Evolutionary conservation across 2,888 invertebrate genomes (phyloP).

Genomic region (Sympetrum striolatum): DNA sequence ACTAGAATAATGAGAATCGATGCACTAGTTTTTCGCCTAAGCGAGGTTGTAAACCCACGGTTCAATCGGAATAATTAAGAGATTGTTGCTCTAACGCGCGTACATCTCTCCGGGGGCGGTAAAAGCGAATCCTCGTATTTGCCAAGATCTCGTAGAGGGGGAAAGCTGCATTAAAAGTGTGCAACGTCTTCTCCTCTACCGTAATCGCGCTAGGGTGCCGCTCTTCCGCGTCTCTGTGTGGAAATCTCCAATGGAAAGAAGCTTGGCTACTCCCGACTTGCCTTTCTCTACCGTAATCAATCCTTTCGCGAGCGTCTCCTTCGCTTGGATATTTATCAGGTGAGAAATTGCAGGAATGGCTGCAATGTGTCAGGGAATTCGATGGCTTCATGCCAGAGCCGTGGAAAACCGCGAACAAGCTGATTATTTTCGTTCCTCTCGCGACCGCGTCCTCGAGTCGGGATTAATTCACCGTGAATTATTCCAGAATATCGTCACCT

Average conservation of each 20-base stretch:
- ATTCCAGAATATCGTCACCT: neutral
- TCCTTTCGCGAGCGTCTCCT: neutral
- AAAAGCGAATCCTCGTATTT: neutral
- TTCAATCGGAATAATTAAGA: too few relatives aligned
- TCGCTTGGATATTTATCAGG: neutral
- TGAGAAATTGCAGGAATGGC: neutral
- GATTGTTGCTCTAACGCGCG: too few relatives aligned
- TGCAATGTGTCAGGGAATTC: neutral
- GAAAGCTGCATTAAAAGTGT: neutral
- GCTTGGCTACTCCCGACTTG: neutral
- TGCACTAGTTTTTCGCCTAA: too few relatives aligned
- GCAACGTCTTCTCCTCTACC: neutral
- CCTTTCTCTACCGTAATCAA: neutral
- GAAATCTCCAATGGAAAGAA: neutral
- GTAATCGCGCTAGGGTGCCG: neutral
- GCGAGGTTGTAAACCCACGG: too few relatives aligned
- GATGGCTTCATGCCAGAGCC: neutral
- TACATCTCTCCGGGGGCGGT: neutral
- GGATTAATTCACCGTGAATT: neutral
- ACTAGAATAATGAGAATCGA: too few relatives aligned
- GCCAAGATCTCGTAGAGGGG: neutral
- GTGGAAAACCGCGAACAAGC: neutral
- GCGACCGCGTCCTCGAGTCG: neutral
- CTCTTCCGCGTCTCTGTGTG: neutral
- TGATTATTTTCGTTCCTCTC: neutral